Evolutionary conservation across 2,797 vertebrate species (phyloP).

Genomic region (Sebastes vulpes): DNA sequence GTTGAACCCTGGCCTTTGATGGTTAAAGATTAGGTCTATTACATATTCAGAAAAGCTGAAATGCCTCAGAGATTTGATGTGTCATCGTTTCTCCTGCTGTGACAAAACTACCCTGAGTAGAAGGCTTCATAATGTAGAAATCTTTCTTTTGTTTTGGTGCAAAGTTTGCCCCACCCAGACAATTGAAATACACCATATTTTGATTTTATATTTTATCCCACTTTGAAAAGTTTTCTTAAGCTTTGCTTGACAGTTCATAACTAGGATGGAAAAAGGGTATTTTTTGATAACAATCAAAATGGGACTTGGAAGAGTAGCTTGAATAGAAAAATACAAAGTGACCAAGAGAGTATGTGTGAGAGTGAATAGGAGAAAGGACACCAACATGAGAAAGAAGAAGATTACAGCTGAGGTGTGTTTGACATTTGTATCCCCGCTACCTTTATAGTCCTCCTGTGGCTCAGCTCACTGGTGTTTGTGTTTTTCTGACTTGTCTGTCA

Average conservation of each 20-base stretch:
- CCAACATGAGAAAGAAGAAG: neutral
- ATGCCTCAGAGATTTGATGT: neutral
- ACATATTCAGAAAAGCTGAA: too few species aligned
- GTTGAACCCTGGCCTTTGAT: too few species aligned
- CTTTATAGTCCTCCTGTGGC: neutral
- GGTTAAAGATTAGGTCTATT: too few species aligned
- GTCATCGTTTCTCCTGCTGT: neutral
- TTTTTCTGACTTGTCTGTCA: neutral
- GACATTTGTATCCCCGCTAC: neutral
- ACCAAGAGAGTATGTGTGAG: neutral
- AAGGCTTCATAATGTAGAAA: too few species aligned
- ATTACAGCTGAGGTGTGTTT: neutral
- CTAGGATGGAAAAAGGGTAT: neutral
- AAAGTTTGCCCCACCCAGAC: too few species aligned
- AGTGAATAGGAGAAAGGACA: neutral
- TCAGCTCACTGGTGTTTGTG: neutral
- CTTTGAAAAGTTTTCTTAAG: neutral
- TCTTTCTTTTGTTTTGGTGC: too few species aligned
- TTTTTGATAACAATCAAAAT: neutral
- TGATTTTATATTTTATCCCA: neutral
- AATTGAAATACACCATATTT: too few species aligned
- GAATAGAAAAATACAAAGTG: neutral
- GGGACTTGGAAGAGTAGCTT: neutral
- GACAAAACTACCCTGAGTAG: too few species aligned
- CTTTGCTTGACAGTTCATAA: neutral